Evolutionary conservation across 2,797 vertebrate species (phyloP).

Genomic region (Pygocentrus nattereri): DNA sequence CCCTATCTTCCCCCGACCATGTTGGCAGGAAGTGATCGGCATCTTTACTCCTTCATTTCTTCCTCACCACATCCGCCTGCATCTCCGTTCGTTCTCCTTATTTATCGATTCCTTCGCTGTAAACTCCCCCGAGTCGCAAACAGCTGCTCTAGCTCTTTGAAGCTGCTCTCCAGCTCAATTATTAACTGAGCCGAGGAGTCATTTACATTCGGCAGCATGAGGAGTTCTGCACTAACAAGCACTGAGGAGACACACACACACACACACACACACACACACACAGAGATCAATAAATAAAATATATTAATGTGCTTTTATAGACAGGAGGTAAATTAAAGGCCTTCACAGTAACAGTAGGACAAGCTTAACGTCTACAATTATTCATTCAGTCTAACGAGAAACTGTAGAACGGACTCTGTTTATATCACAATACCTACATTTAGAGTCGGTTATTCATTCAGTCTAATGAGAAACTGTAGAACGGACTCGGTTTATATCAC

Average conservation of each 20-base stretch:
- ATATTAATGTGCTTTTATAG: conserved; percentile 71
- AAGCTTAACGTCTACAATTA: too few species aligned
- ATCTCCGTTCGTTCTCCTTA: conserved; percentile 76
- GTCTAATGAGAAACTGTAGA: too few species aligned
- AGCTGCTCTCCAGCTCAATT: conserved; percentile 77
- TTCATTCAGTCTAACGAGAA: too few species aligned
- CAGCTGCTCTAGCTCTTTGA: conserved; percentile 83
- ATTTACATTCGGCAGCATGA: conserved; percentile 77
- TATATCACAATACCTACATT: too few species aligned
- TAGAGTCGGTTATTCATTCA: too few species aligned
- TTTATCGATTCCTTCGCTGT: conserved; percentile 81
- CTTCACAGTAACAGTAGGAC: too few species aligned
- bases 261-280: conserved; percentile 50
- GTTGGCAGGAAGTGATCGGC: conserved; percentile 40
- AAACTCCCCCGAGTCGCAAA: conserved; percentile 78
- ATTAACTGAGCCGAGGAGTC: conserved; percentile 71
- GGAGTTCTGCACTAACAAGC: conserved; percentile 79
- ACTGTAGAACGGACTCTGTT: too few species aligned
- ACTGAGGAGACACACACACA: conserved; percentile 67
- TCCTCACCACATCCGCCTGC: conserved; percentile 65
- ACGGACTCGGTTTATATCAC: too few species aligned
- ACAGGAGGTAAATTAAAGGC: conserved; percentile 65
- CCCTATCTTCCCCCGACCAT: conserved; percentile 14
- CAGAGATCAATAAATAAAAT: conserved; percentile 81
- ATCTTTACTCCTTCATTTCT: conserved; percentile 34